These are phyloP conservation scores for Serranus cabrilla DNA, from an alignment of 2,797 vertebrate genomes.

Conservation along the genomic window DNA sequence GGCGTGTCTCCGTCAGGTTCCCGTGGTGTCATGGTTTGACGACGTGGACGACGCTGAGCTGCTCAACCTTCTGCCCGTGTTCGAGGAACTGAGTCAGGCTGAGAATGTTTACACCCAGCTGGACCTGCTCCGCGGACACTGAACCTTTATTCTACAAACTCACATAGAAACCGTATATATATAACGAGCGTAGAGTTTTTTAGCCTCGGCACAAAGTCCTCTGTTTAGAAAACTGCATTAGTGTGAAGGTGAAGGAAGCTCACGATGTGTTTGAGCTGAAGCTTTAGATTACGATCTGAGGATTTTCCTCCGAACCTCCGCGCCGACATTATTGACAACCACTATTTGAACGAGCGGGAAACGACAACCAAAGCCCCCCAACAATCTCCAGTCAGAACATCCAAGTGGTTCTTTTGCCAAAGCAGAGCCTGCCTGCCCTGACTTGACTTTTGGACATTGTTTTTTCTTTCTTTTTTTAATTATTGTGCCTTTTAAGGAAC, in stretches of 20 bases:
- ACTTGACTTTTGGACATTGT: constrained; percentile 70
- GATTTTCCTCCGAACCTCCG: constrained; percentile 49
- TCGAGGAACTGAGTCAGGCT: constrained; percentile 92
- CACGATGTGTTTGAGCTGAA: constrained; percentile 25
- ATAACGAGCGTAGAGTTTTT: constrained; percentile 25
- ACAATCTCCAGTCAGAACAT: constrained; percentile 56
- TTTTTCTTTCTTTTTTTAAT: constrained; percentile 46
- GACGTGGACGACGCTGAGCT: constrained; percentile 93
- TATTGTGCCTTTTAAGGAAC: constrained; percentile 82
- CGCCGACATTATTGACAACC: constrained; percentile 51
- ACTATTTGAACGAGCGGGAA: constrained; percentile 51
- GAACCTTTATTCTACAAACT: constrained; percentile 15
- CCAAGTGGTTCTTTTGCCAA: constrained; percentile 78
- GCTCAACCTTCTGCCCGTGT: constrained; percentile 93
- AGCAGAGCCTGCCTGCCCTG: constrained; percentile 77
- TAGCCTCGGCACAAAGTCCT: constrained; percentile 45
- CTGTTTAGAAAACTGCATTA: constrained; percentile 41
- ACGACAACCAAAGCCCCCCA: constrained; percentile 68
- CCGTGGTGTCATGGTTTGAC: constrained; percentile 95
- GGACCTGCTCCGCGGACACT: constrained; percentile 88
- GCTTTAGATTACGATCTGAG: constrained; percentile 47
- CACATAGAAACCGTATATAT: constrained; percentile 6
- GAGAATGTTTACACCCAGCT: constrained; percentile 91
- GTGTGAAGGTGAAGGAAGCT: constrained; percentile 32
- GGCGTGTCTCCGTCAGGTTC: constrained; percentile 83